phyloP scores from a whole-genome alignment of 1,140 invertebrate species.

The Acromyrmex charruanus region DNA sequence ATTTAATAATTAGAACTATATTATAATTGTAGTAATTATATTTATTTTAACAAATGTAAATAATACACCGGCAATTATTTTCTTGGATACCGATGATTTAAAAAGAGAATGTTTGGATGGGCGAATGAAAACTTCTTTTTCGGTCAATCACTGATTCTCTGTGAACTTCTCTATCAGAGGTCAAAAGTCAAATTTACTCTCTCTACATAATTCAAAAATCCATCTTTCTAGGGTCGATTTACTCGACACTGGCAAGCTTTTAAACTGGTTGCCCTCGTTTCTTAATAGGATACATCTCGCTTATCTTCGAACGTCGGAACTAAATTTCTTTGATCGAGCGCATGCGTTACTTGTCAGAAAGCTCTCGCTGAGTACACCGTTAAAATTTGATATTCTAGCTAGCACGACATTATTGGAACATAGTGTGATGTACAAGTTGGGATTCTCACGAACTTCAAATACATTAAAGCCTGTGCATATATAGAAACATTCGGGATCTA shows the following conservation, averaged over 20 bases:
- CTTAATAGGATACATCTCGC: conserved; percentile 8
- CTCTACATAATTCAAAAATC: conserved; percentile 60
- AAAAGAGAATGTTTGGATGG: neutral
- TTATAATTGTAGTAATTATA: conserved; percentile 6
- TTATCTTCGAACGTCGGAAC: conserved; percentile 21
- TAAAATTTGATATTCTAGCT: conserved; percentile 42
- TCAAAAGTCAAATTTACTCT: conserved; percentile 28
- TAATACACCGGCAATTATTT: neutral
- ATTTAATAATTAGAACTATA: neutral
- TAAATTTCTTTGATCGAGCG: conserved; percentile 45
- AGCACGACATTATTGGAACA: conserved; percentile 31
- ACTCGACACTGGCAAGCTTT: conserved; percentile 45
- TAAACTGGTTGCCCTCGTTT: conserved; percentile 18
- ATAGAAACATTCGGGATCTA: neutral
- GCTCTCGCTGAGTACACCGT: neutral
- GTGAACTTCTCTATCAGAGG: neutral
- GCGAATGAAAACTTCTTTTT: conserved; percentile 28
- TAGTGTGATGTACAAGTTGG: neutral
- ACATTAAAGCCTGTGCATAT: neutral
- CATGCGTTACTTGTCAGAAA: conserved; percentile 28
- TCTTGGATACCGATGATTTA: neutral
- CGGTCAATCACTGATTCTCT: conserved; percentile 19
- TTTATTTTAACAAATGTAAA: neutral
- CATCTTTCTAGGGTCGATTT: conserved; percentile 50
- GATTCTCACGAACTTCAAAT: neutral